Evolutionary conservation across 2,888 invertebrate genomes (phyloP).

Genomic region (Phragmatobia fuliginosa): DNA sequence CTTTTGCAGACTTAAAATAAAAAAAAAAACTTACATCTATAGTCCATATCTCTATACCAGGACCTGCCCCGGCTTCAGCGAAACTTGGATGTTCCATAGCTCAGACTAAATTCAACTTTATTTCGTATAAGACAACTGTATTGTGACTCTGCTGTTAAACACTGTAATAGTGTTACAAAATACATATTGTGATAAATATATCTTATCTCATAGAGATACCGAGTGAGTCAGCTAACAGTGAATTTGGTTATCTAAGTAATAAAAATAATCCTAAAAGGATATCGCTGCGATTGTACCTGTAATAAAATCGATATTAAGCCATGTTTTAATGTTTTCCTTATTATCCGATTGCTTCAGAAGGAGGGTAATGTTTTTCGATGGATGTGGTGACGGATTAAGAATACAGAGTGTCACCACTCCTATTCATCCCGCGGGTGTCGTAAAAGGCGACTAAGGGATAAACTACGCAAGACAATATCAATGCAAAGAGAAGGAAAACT

Average conservation of each 20-base stretch:
- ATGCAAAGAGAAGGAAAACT: too few species aligned
- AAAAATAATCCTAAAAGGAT: constrained; percentile 1
- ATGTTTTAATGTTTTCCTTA: not conserved
- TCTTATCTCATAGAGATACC: not conserved
- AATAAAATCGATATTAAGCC: not conserved
- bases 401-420: too few species aligned
- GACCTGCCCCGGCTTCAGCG: constrained; percentile 88
- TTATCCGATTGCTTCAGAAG: too few species aligned
- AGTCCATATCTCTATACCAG: constrained; percentile 93
- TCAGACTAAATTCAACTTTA: not conserved
- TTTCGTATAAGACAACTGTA: not conserved
- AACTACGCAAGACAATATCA: too few species aligned
- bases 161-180: not conserved
- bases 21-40: constrained; percentile 90
- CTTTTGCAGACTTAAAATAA: too few species aligned
- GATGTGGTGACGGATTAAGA: too few species aligned
- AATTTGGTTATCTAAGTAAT: not conserved
- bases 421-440: too few species aligned
- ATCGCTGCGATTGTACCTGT: not conserved
- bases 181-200: not conserved
- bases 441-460: too few species aligned
- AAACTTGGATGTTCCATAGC: constrained; percentile 89
- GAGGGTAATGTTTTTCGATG: too few species aligned
- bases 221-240: not conserved
- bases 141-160: not conserved